Evolutionary conservation across 1,140 invertebrate species (phyloP), one percentile per base, ranked within the genome.

Genomic region (Tetragnatha versicolor): DNA sequence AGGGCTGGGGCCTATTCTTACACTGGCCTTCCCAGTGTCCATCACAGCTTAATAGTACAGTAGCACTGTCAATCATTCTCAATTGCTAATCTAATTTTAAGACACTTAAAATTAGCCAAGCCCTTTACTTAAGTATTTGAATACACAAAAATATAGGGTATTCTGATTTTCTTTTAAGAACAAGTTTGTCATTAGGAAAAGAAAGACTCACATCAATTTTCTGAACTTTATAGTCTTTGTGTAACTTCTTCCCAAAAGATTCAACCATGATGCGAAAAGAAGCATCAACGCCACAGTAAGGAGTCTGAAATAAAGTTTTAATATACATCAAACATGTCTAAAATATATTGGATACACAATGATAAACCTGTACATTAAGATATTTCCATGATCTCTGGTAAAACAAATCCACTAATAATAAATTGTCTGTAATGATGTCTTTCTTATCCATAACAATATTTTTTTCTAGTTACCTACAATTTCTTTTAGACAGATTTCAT

Each of bases 171-270:
- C n/a, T n/a, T n/a, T n/a, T n/a, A 81, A 73, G 79, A 66, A 49
- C 60, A 25, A 76, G 37, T 42, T 14, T 5, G 35, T 55, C 61
- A 22, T 25, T 22, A 27, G 27, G 39, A 6, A 70, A 25, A 39
- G 4, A 20, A 29, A 33, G 55, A 72, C 63, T 83, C 88, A 94
- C 93, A 87, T 97, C 94, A 81, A 97, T 94, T 86, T 92, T 94
- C 3, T 91, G 86, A 33, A 96, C 86, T 89, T 96, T 96, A 82
- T 94, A 91, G 45, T 87, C 85, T 83, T 92, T 91, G 14, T 88
- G 88, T 79, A 94, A 91, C 86, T 93, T 93, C 84, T 92, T 94
- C 84, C 94, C 93, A 86, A 94, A 96, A 7, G 92, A 92, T 86
- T 96, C 94, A 14, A 97, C 92, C 80, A 90, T 89, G n/a, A 96